Percentiles rank a stretch among this genome's conserved stretches.
phyloP scores from a whole-genome alignment of 2,113 vertebrate genomes.

The Clarias magur region DNA sequence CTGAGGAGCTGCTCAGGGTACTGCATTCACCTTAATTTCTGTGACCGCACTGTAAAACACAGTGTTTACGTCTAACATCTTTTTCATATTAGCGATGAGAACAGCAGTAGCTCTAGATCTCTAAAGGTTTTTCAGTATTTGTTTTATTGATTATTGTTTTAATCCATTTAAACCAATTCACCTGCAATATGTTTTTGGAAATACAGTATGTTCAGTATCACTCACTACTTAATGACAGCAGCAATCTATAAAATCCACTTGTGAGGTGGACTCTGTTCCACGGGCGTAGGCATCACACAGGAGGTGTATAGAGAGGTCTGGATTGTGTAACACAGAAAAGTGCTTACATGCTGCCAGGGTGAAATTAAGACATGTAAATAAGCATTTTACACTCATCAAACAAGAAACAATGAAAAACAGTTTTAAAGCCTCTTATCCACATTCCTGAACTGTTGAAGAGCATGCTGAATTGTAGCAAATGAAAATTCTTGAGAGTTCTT shows the following conservation, averaged over 20 bases:
- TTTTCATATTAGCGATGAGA: background rate
- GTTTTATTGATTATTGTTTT: background rate
- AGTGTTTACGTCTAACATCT: too few relatives aligned
- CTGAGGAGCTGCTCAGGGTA: conserved; percentile 93
- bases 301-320: background rate
- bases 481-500: too few relatives aligned
- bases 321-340: background rate
- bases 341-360: background rate
- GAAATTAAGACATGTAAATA: background rate
- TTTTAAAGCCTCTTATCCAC: background rate
- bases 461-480: too few relatives aligned
- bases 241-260: background rate
- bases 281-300: background rate
- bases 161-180: background rate
- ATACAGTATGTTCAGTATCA: background rate
- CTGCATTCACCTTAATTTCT: background rate
- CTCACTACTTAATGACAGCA: background rate
- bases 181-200: background rate
- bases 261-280: background rate
- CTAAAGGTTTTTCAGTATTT: background rate
- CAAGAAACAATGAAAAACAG: background rate
- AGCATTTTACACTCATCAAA: background rate
- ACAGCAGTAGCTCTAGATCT: background rate
- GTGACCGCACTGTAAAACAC: background rate
- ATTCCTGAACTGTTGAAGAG: too few relatives aligned